These are phyloP conservation scores for Genyomyrus donnyi DNA, from an alignment of 2,113 vertebrate species.

Conservation along the genomic window DNA sequence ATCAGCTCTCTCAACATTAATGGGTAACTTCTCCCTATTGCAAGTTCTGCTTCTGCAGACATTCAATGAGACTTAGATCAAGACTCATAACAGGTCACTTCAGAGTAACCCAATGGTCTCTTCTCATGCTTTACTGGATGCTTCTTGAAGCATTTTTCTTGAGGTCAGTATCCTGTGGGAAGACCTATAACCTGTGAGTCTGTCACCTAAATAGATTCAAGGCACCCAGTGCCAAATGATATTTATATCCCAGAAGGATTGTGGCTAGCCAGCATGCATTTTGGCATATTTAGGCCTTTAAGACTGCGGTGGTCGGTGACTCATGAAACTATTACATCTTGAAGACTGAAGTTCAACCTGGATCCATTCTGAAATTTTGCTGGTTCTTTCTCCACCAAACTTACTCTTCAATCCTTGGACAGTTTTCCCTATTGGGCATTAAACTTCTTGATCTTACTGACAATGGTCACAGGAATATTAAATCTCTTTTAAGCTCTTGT, in stretches of 20 bases:
- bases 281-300: neutral
- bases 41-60: neutral
- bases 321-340: neutral
- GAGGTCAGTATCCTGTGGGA: neutral
- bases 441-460: neutral
- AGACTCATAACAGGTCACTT: neutral
- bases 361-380: neutral
- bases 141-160: neutral
- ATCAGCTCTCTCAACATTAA: neutral
- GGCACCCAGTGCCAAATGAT: neutral
- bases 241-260: neutral
- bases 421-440: neutral
- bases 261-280: neutral
- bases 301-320: neutral
- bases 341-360: neutral
- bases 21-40: neutral
- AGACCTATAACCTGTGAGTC: neutral
- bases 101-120: neutral
- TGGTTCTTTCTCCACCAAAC: neutral
- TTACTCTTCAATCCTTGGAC: neutral
- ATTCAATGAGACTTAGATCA: neutral
- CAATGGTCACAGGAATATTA: neutral
- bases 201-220: neutral
- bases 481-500: neutral
- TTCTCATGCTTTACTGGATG: neutral